Evolutionary conservation across 2,888 invertebrate species (phyloP).

Genomic region (Hypena proboscidalis): DNA sequence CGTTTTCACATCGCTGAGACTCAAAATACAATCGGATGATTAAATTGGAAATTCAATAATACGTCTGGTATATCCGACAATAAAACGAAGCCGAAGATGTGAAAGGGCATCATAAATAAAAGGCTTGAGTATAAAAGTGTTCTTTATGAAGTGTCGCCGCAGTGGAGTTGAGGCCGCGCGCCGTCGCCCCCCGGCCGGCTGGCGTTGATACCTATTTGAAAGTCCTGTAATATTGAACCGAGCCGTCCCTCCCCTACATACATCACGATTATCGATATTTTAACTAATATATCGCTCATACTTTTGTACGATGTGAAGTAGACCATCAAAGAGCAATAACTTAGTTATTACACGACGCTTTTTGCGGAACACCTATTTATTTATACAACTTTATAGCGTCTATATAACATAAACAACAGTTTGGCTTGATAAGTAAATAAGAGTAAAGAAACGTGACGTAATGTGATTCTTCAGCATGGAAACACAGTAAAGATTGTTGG

Average conservation of each 20-base stretch:
- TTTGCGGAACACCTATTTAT: background rate
- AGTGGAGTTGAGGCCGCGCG: conserved; percentile 54
- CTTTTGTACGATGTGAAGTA: conserved; percentile 10
- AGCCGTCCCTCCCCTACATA: conserved; percentile 50
- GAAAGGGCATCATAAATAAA: conserved; percentile 81
- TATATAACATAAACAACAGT: too few relatives aligned
- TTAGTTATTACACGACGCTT: background rate
- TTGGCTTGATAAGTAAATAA: conserved; percentile 16
- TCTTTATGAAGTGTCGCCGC: conserved; percentile 83
- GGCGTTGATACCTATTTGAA: conserved; percentile 81
- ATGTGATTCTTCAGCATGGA: conserved; percentile 23
- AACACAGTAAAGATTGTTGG: conserved; percentile 30
- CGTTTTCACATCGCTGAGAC: conserved; percentile 15
- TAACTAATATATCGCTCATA: conserved; percentile 25
- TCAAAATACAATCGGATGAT: conserved; percentile 40
- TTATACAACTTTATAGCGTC: background rate
- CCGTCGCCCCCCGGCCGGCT: conserved; percentile 56
- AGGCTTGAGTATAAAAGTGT: conserved; percentile 82
- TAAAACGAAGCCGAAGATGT: conserved; percentile 75
- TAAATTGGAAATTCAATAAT: conserved; percentile 66
- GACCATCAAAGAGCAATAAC: conserved; percentile 2
- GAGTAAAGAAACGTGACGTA: conserved; percentile 18
- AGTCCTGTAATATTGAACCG: conserved; percentile 79
- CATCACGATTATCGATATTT: conserved; percentile 59
- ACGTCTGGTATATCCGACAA: conserved; percentile 61